Evolutionary conservation across 1,140 invertebrate species (phyloP).

Genomic region (Solen grandis): DNA sequence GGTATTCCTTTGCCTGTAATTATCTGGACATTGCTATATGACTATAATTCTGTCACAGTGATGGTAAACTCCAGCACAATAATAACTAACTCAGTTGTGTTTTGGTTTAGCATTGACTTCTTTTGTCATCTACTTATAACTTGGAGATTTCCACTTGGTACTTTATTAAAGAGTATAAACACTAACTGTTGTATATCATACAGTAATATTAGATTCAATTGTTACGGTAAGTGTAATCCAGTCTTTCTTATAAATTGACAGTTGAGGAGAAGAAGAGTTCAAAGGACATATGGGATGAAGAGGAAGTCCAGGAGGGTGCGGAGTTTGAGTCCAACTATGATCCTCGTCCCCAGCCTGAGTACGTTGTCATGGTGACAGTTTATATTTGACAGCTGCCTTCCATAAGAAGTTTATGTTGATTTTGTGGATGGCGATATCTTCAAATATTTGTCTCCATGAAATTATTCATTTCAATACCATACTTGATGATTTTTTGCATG

Average conservation of each 20-base stretch:
- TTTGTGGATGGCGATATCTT: too few relatives aligned
- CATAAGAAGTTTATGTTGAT: too few relatives aligned
- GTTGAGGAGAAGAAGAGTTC: constrained; percentile 62
- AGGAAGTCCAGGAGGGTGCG: constrained; percentile 82
- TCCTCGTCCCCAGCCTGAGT: constrained; percentile 86
- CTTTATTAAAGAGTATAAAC: background rate
- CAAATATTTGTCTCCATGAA: too few relatives aligned
- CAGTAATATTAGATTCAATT: background rate
- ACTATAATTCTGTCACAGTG: too few relatives aligned
- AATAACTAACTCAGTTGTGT: background rate
- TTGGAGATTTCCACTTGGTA: background rate
- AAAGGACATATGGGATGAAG: constrained; percentile 84
- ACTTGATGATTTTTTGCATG: too few relatives aligned
- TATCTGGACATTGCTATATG: too few relatives aligned
- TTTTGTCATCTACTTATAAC: background rate
- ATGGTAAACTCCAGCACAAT: background rate
- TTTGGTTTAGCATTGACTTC: background rate
- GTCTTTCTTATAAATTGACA: constrained; percentile 20
- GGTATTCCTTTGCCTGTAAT: too few relatives aligned
- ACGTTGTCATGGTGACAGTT: constrained; percentile 36
- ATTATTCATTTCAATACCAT: too few relatives aligned
- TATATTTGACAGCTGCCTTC: too few relatives aligned
- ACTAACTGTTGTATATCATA: constrained; percentile 10
- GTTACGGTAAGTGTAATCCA: background rate
- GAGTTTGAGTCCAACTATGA: constrained; percentile 83